Conservation (phyloP, 64 coral and sea anemone species). For the Orbicella faveolata region DNA sequence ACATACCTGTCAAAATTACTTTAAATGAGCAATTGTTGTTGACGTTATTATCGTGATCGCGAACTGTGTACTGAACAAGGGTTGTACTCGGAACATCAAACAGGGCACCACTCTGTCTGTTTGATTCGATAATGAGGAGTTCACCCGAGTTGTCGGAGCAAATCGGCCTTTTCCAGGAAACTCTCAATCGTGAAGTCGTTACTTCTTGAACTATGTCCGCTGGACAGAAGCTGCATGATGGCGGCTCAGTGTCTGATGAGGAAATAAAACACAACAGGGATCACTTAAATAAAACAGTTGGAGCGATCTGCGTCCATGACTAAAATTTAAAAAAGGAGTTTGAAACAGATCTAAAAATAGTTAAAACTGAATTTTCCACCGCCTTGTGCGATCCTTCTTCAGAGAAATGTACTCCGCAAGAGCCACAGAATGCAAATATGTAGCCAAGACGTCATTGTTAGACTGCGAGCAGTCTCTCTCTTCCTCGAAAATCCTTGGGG, state of each 20-base stretch:
- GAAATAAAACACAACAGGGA: not conserved
- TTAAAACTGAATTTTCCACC: no score
- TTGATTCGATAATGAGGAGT: not conserved
- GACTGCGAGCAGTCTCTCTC: no score
- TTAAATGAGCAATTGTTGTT: not conserved
- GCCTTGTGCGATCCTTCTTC: no score
- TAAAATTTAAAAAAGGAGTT: no score
- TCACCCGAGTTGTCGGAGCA: not conserved
- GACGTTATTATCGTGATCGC: not conserved
- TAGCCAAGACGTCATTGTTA: no score
- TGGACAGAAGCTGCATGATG: not conserved
- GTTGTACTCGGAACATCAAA: constrained; percentile 8
- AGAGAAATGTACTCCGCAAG: no score
- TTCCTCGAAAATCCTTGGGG: no score
- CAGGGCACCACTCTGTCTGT: not conserved
- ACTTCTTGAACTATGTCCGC: not conserved
- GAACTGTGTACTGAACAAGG: not conserved
- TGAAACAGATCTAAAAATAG: no score
- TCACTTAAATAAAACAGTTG: no score
- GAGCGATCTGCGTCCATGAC: no score
- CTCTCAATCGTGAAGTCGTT: not conserved
- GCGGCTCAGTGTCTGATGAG: constrained; percentile 13
- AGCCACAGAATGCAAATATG: no score
- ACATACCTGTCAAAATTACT: not conserved
- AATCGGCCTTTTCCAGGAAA: not conserved